Conservation (phyloP, 2,888 invertebrate species). For the Helicoverpa assulta region DNA sequence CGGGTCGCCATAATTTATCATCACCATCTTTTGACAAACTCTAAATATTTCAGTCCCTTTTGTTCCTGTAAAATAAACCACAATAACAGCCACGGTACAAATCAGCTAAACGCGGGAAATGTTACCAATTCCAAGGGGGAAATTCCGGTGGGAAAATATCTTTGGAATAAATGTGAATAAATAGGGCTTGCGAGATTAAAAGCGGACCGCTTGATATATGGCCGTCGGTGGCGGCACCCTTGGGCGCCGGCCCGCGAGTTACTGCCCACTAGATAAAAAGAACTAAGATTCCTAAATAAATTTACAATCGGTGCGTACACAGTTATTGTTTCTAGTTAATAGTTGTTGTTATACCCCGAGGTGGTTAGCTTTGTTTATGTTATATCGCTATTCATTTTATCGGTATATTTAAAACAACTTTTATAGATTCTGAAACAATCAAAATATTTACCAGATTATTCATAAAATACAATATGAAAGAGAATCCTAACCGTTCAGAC, state of each 20-base stretch:
- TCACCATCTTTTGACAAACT: conserved; percentile 76
- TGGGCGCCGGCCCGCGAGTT: conserved; percentile 68
- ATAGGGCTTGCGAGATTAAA: conserved; percentile 87
- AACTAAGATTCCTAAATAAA: conserved; percentile 70
- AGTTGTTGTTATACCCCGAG: conserved; percentile 19
- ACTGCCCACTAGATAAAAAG: conserved; percentile 73
- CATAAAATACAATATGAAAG: conserved; percentile 17
- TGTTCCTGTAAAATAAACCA: conserved; percentile 80
- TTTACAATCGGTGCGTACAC: conserved; percentile 50
- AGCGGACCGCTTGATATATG: conserved; percentile 84
- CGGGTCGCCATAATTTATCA: conserved; percentile 73
- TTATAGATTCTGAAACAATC: conserved; percentile 12
- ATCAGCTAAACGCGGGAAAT: conserved; percentile 85
- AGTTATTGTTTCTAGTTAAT: conserved; percentile 18
- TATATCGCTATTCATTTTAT: conserved; percentile 22
- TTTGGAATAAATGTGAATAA: conserved; percentile 88
- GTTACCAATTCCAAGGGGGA: conserved; percentile 85
- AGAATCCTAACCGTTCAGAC: neutral
- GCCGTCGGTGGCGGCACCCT: conserved; percentile 71
- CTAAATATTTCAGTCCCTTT: conserved; percentile 77
- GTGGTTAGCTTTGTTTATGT: conserved; percentile 1
- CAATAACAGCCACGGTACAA: conserved; percentile 82
- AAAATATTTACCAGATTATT: conserved; percentile 15
- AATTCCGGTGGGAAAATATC: conserved; percentile 87
- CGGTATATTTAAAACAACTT: conserved; percentile 8